Evolutionary conservation across 2,797 vertebrate genomes (phyloP), one percentile per base, ranked within the genome.

Genomic region (Podarcis siculus): DNA sequence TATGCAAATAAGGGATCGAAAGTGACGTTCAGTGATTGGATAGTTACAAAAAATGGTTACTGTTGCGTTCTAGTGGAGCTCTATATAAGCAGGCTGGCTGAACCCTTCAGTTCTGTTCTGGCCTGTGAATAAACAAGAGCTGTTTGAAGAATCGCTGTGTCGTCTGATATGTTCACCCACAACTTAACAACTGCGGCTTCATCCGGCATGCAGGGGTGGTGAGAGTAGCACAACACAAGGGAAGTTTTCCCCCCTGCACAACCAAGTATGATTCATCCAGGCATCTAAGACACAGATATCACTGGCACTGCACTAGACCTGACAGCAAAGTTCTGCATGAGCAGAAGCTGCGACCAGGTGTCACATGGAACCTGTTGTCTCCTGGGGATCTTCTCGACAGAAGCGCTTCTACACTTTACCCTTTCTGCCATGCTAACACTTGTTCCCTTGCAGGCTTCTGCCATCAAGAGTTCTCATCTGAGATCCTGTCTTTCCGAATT

Each of bases 401-500:
- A 42, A 3, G 39, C 23, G 42, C 81, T 91, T 85, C 89, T 82
- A 7, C 80, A 35, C n/a, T 42, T 37, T 8, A 1, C 35, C 87
- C 55, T 71, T 88, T 49, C 42, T 30, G 23, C 12, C 66, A 89
- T 7, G 15, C 82, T 92, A 79, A 42, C 78, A 77, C 86, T 82
- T 45, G 64, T 69, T 83, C 92, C 78, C 78, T 94, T 92, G 82
- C 89, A 85, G 35, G 85, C 89, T 58, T 84, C 6, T 9, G 35
- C 9, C 49, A 49, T 2, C 25, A 61, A 76, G 64, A 90, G 1
- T 92, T 85, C 89, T 86, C 49, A 75, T 17, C 35, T 80, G 71
- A 79, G 89, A 87, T 92, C 78, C 86, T 90, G 85, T 83, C 55
- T 76, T 88, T 64, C 89, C 42, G 13, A 15, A 76, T 91, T 86